Evolutionary conservation across 2,888 invertebrate species (phyloP).

Genomic region (Megalurothrips usitatus): DNA sequence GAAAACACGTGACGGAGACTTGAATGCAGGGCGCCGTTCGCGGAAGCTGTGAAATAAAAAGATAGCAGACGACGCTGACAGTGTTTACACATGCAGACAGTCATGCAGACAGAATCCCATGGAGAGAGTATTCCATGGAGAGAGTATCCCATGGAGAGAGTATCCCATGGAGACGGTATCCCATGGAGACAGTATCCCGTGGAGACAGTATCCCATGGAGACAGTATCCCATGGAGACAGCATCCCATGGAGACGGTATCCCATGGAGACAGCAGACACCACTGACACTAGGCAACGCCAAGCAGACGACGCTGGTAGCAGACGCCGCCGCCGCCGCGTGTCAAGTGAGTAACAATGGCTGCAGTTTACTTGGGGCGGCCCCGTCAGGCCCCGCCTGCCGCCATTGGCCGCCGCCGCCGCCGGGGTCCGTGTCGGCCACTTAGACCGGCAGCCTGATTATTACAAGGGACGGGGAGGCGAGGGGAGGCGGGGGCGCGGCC

Average conservation of each 20-base stretch:
- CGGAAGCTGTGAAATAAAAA: no score
- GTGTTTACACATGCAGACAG: neutral
- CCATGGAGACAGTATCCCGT: no score
- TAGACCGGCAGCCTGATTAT: neutral
- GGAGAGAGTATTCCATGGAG: no score
- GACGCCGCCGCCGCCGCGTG: neutral
- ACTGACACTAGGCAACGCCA: neutral
- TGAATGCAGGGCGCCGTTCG: no score
- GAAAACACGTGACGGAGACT: no score
- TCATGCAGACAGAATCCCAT: neutral
- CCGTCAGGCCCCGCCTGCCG: no score
- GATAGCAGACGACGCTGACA: no score
- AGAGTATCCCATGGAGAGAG: no score
- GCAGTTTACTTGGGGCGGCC: slow-evolving; percentile 3
- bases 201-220: no score
- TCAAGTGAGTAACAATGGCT: slow-evolving; percentile 23
- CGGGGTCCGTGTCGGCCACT: slow-evolving; percentile 12
- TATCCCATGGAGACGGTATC: no score
- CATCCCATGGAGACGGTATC: no score
- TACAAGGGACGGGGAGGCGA: neutral
- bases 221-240: no score
- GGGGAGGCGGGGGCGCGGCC: neutral
- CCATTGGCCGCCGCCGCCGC: neutral
- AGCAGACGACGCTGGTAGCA: neutral
- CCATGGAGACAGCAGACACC: neutral